Evolutionary conservation across 1,140 invertebrate species (phyloP), one percentile per base, ranked within the genome.

Genomic region (Augochlora pura): DNA sequence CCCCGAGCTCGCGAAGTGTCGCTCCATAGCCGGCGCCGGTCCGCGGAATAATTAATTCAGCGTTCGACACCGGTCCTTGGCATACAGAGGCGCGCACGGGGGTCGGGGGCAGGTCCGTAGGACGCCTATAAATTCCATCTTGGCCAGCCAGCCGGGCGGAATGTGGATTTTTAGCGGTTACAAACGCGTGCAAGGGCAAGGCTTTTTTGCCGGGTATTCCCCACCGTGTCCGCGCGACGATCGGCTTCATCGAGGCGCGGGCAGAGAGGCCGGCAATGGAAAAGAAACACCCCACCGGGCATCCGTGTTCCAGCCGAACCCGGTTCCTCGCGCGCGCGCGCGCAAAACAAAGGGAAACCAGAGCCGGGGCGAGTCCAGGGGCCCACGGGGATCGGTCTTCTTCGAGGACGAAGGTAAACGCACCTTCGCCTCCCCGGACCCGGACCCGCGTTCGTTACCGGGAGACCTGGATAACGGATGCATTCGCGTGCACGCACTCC

Each of bases 181-280:
- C 73, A 80, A 88, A 85, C 72, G 85, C 83, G 87, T 87, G 90
- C 90, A 91, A 91, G 89, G 89, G 90, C 90, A 90, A 91, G 88
- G 89, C 76, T 91, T 91, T 90, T 90, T 90, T 88, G 63, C 23
- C 10, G 23, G 46, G 49, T 60, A 27, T 72, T 60, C 77, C 62
- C 67, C 59, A 46, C 32, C 59, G 12, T 25, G 49, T 64, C 16
- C 6, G 23, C 38, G 77, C 70, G 75, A 10, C 42, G 10, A n/a
- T 46, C 42, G 42, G 42, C 10, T 46, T 14, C 21, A n/a, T n/a
- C n/a, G n/a, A n/a, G n/a, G n/a, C n/a, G n/a, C n/a, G n/a, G n/a
- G n/a, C n/a, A n/a, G n/a, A n/a, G n/a, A n/a, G n/a, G n/a, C n/a
- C n/a, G n/a, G n/a, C n/a, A n/a, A n/a, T n/a, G 23, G 39, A 60